A percentile compares a stretch with the other conserved stretches of the same genome.
Evolutionary conservation across 2,888 invertebrate genomes (phyloP).

Genomic region (Hedychridium roseum): DNA sequence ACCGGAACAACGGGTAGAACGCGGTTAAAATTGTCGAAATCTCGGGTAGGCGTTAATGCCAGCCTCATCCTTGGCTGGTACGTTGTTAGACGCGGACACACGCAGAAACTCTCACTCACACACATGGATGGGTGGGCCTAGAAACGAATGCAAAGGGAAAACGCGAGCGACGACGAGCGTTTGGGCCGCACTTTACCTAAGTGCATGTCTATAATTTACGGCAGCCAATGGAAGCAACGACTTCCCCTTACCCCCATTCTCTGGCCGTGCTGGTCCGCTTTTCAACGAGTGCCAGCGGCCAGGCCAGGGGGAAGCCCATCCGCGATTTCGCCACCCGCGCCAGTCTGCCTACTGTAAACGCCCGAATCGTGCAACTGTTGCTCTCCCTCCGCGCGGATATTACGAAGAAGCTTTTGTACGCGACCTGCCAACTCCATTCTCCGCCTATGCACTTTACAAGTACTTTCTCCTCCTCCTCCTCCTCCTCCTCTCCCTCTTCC

Average conservation of each 20-base stretch:
- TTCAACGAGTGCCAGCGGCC: not conserved
- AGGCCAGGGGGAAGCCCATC: not conserved
- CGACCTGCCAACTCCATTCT: not conserved
- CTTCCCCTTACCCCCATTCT: not conserved
- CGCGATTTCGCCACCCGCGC: not conserved
- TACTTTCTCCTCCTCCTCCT: not conserved
- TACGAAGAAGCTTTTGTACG: constrained; percentile 4
- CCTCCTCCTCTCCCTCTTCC: not conserved
- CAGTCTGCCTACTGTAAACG: not conserved
- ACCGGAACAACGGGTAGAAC: no score
- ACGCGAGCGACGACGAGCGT: no score
- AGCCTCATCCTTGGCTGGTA: no score
- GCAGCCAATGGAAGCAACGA: constrained; percentile 30
- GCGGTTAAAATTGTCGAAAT: no score
- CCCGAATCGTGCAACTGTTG: constrained; percentile 2
- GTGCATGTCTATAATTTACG: constrained; percentile 50
- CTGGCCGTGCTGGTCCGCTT: not conserved
- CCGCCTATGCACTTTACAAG: not conserved
- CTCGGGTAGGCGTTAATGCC: no score
- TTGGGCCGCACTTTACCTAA: constrained; percentile 42
- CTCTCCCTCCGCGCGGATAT: constrained; percentile 1
- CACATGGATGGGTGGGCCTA: no score
- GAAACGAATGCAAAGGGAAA: no score
- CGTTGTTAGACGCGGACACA: no score
- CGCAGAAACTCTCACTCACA: no score